A percentile compares a stretch with the other conserved stretches of the same genome.
These are phyloP conservation scores for Kryptolebias ocellatus DNA, from an alignment of 2,797 vertebrate species.

Conservation along the genomic window DNA sequence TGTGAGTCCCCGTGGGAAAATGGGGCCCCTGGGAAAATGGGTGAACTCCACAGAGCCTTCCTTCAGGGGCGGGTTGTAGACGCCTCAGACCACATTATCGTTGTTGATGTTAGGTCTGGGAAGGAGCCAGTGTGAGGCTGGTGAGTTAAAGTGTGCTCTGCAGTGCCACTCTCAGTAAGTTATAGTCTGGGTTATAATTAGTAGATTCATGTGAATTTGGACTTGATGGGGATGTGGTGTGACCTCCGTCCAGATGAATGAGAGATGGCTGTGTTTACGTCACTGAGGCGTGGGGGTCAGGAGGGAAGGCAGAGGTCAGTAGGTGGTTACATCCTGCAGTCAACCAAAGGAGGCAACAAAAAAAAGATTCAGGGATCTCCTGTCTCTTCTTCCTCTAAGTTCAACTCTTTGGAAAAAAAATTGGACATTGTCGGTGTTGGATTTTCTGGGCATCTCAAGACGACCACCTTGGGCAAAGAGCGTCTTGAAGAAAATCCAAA, in stretches of 20 bases:
- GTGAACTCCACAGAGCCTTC: conserved; percentile 55
- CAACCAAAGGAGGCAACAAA: not conserved
- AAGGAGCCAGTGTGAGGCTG: conserved; percentile 38
- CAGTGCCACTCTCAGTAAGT: conserved; percentile 4
- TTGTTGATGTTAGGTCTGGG: conserved; percentile 59
- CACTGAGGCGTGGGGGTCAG: conserved; percentile 10
- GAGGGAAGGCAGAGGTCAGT: conserved; percentile 21
- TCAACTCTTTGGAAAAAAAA: not conserved
- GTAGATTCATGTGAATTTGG: conserved; percentile 18
- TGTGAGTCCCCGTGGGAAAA: conserved; percentile 37
- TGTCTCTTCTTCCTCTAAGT: not conserved
- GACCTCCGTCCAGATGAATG: conserved; percentile 22
- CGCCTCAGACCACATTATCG: conserved; percentile 37
- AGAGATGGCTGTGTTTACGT: conserved; percentile 1
- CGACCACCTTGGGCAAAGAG: conserved; percentile 55
- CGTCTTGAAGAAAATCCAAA: conserved; percentile 38
- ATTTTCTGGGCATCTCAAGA: conserved; percentile 33
- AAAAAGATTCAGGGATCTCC: not conserved
- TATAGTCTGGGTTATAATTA: conserved; percentile 15
- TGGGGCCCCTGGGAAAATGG: conserved; percentile 64
- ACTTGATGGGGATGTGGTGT: conserved; percentile 5
- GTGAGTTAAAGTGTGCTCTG: conserved; percentile 16
- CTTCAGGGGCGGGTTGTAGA: conserved; percentile 44
- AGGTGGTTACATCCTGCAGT: not conserved
- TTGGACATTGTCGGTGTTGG: conserved; percentile 4